Base-by-base conservation (phyloP, 2,888 invertebrate genomes). In the Nymphalis c-album region DNA sequence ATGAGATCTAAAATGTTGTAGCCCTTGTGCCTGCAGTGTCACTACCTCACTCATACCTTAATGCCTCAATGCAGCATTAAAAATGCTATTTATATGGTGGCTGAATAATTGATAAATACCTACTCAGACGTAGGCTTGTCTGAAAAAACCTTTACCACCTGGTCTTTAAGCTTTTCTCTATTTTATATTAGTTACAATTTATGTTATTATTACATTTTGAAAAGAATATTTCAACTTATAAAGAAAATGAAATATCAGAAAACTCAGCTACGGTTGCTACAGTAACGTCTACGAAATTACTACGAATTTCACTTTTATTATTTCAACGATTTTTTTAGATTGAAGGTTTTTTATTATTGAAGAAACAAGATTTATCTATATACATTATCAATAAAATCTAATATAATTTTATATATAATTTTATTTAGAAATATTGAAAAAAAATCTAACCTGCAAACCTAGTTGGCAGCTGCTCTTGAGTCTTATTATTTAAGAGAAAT, bases 201-300 rank as follows among this genome's bases (percentile, higher is more conserved):
- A 7, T 10, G 10, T 10, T 10, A 50, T 18, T 18, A 18, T 20
- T 10, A 50, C 7, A 10, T 50, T 50, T 18, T 20, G 10, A 20
- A 53, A 5, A 17, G 13, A 18, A 17, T 22, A 10, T 16, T 22
- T 22, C 2, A 2, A 22, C 22, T 17, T 26, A 7, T 26, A 31
- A 40, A 17, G 7, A 7, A 26, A n/a, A 53, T 17, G 17, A 17
- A 16, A n/a, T 17, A 4, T 55, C 22, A 13, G 6, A 51, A 53
- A 57, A 5, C 40, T 31, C 31, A 26, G 47, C 31, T 60, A 48
- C 60, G 48, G 48, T 47, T 60, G 60, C 60, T 60, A 60, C 47
- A 48, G 3, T 18, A 48, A 60, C n/a, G n/a, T 60, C 60, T 60
- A 60, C 60, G 60, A 60, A 47, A n/a, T 31, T 6, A 31, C 60